Percentiles rank a stretch among this genome's conserved stretches.
Conservation (phyloP, 2,797 vertebrate species). For the Vireo griseus region DNA sequence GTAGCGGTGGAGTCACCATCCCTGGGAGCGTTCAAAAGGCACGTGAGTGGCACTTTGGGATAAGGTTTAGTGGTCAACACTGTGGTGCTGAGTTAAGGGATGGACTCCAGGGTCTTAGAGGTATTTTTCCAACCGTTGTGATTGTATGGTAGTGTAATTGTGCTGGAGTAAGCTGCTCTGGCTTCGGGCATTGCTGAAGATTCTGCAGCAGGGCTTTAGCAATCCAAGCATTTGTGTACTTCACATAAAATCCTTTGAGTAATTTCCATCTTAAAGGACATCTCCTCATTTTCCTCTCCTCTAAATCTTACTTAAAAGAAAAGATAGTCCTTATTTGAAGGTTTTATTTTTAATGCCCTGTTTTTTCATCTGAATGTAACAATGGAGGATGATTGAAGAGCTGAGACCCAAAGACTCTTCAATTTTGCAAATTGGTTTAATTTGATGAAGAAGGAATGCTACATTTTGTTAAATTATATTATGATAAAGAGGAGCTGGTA, state of each 20-base stretch:
- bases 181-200: not conserved
- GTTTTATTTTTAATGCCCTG: slow-evolving; percentile 11
- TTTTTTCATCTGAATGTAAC: slow-evolving; percentile 44
- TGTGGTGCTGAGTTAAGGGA: not conserved
- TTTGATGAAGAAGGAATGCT: slow-evolving; percentile 72
- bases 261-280: not conserved
- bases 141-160: not conserved
- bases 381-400: slow-evolving; percentile 71
- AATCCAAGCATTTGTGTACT: not conserved
- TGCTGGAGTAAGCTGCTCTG: not conserved
- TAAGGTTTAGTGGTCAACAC: not conserved
- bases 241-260: not conserved
- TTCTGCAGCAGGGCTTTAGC: not conserved
- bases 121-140: not conserved
- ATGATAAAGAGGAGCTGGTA: slow-evolving; percentile 72
- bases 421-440: slow-evolving; percentile 75
- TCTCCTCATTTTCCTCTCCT: not conserved
- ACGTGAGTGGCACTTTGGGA: too few relatives aligned
- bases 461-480: slow-evolving; percentile 75
- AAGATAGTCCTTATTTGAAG: not conserved
- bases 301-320: not conserved
- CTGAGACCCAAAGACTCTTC: slow-evolving; percentile 65
- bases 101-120: too few relatives aligned
- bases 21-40: not conserved
- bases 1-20: accelerated